phyloP scores from a whole-genome alignment of 2,113 vertebrate species.

The Erinaceus europaeus region DNA sequence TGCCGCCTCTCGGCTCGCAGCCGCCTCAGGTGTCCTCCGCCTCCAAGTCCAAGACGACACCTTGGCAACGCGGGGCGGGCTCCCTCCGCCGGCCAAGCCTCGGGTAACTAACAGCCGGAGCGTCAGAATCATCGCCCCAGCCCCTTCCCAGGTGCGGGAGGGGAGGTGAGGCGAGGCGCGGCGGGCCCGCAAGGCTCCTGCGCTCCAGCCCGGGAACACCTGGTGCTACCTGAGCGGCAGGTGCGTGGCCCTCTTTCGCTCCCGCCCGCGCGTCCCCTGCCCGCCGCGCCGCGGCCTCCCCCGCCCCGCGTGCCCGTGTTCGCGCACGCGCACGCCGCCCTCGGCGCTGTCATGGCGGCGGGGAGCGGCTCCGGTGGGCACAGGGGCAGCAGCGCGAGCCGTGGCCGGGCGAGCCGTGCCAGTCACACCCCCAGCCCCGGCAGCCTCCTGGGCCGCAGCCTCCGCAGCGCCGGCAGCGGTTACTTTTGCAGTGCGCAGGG shows the following conservation, averaged over 20 bases:
- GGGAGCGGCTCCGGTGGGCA: constrained; percentile 73
- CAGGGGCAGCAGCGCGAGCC: constrained; percentile 54
- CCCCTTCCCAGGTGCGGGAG: not conserved
- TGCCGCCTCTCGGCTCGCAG: not conserved
- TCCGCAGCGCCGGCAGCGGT: not conserved
- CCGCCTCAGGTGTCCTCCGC: constrained; percentile 51
- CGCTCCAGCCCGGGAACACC: constrained; percentile 59
- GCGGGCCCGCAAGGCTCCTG: too few relatives aligned
- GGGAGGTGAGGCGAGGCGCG: not conserved
- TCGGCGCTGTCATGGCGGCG: constrained; percentile 94
- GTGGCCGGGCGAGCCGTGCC: constrained; percentile 21
- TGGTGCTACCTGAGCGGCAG: not conserved
- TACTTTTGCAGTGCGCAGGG: constrained; percentile 24
- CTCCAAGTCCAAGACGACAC: not conserved
- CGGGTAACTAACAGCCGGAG: not conserved
- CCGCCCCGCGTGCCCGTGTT: constrained; percentile 84
- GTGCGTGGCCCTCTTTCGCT: not conserved
- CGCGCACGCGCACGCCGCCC: constrained; percentile 79
- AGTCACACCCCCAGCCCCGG: not conserved
- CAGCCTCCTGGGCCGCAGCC: constrained; percentile 3
- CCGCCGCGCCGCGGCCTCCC: not conserved
- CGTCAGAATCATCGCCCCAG: not conserved
- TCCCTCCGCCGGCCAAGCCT: not conserved
- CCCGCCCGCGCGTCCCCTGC: not conserved
- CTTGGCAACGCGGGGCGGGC: constrained; percentile 8